phyloP scores from a whole-genome alignment of 2,888 invertebrate genomes.

The Sminthurides aquaticus region DNA sequence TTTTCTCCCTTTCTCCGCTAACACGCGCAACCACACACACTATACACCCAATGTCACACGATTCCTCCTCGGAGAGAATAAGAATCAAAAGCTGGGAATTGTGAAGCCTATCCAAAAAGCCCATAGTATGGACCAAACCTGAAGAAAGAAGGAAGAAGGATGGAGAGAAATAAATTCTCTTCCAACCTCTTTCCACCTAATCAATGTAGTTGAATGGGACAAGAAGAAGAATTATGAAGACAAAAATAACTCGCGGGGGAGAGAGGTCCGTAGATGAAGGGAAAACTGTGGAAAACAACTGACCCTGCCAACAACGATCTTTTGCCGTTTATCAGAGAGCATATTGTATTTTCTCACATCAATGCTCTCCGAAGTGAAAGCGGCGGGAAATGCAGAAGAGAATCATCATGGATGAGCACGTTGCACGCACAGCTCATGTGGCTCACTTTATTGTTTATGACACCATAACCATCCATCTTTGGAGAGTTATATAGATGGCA shows the following conservation, averaged over 20 bases:
- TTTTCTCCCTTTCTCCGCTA: not conserved
- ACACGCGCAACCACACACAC: too few species aligned
- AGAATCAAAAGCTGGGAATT: too few species aligned
- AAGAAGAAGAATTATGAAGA: not conserved
- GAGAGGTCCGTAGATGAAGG: too few species aligned
- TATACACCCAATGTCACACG: too few species aligned
- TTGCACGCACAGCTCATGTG: constrained; percentile 6
- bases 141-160: too few species aligned
- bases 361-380: not conserved
- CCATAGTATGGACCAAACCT: too few species aligned
- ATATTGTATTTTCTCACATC: not conserved
- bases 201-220: not conserved
- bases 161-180: not conserved
- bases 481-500: too few species aligned
- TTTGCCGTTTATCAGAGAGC: too few species aligned
- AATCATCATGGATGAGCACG: not conserved
- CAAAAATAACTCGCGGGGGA: not conserved
- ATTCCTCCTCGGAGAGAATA: too few species aligned
- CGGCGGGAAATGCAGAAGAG: not conserved
- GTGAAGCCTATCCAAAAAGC: too few species aligned
- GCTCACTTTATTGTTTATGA: constrained; percentile 18
- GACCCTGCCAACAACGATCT: not conserved
- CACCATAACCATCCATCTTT: constrained; percentile 7
- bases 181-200: not conserved
- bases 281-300: not conserved